Evolutionary conservation across 2,888 invertebrate genomes (phyloP), one percentile per base, ranked within the genome.

Genomic region (Ariolimax columbianus): DNA sequence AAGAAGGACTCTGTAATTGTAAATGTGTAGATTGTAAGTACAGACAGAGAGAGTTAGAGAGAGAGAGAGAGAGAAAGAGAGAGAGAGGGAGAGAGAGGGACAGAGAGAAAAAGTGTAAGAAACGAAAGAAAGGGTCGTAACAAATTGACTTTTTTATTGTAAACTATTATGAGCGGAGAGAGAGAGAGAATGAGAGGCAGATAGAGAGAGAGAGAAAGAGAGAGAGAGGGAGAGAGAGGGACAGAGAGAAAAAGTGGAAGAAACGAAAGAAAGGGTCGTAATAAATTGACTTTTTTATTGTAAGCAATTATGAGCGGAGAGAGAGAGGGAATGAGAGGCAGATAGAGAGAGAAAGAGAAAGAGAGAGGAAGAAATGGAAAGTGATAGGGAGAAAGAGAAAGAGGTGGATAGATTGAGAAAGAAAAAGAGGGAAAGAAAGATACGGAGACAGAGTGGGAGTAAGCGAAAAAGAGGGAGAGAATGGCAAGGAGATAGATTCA

Each of bases 1-100:
- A n/a, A 7, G 77, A 51, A 9, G 83, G 77, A 72, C 78, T 83
- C 83, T 83, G 83, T 47, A 83, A 83, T 9, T 51, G 38, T n/a
- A 83, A 77, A 83, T 43, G 30, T 19, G 4, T 30, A 72, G 36
- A 23, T 19, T 2, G 14, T 19, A 11, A 30, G n/a, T 1, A 66
- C 6, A n/a, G n/a, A n/a, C n/a, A n/a, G n/a, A n/a, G n/a, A n/a
- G n/a, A n/a, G n/a, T n/a, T n/a, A 11, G 68, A 19, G 36, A 36
- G 1, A 72, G 19, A 26, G 6, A 26, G 26, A 38, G 2, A 63
- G 14, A 30, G 30, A 55, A 23, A 47, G 47, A 11, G 47, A 11
- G 14, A 47, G 14, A 47, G 9, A 63, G 30, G 14, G 30, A 30
- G 36, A 11, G 68, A 19, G 36, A 36, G 1, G 40, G 19, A 26